Conservation (phyloP, 2,113 vertebrate species). For the Dasyprocta punctata region DNA sequence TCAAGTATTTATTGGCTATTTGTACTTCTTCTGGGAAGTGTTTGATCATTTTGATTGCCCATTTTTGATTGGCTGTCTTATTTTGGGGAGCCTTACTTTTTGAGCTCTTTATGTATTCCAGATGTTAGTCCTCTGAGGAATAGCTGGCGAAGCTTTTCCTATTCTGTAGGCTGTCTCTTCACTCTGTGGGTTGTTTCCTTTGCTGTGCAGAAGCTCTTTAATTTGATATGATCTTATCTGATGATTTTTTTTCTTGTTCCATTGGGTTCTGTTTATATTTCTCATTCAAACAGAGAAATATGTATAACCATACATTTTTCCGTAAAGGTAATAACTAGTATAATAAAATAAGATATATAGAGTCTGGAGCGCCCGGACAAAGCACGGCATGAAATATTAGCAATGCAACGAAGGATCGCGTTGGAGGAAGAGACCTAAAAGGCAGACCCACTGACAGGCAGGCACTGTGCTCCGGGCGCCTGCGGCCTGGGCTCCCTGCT, state of each 20-base stretch:
- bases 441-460: fast-evolving
- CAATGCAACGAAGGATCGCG: not conserved
- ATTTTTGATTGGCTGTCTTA: not conserved
- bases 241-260: not conserved
- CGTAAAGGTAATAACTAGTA: not conserved
- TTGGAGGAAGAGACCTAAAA: not conserved
- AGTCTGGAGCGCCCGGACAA: not conserved
- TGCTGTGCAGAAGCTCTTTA: not conserved
- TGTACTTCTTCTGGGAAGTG: not conserved
- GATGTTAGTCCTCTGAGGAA: not conserved
- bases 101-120: not conserved
- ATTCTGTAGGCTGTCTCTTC: not conserved
- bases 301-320: not conserved
- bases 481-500: too few relatives aligned
- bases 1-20: not conserved
- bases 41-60: not conserved
- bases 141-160: not conserved
- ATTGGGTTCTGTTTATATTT: not conserved
- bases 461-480: fast-evolving
- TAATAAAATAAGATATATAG: not conserved
- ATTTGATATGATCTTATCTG: not conserved
- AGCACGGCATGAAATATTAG: not conserved
- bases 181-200: not conserved
- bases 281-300: not conserved
- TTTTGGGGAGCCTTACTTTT: not conserved